Conservation (phyloP, 2,113 vertebrate species). For the rabbit (Oryctolagus cuniculus) region DNA sequence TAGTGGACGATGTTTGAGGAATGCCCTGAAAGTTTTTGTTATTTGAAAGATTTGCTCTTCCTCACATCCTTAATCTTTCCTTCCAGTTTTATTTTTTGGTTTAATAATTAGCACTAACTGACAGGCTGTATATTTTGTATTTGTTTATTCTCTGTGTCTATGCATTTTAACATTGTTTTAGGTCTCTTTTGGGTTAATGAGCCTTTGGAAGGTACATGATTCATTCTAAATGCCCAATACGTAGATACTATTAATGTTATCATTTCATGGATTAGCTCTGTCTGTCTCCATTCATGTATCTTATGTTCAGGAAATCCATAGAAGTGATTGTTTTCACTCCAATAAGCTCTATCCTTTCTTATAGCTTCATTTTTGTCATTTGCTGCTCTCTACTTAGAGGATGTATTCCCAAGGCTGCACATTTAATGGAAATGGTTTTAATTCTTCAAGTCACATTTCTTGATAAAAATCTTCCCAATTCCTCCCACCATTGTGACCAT, state of each 20-base stretch:
- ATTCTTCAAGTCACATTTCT: neutral
- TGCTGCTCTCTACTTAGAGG: neutral
- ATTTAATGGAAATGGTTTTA: constrained; percentile 46
- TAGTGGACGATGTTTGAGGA: neutral
- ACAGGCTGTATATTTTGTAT: neutral
- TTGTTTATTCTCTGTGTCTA: neutral
- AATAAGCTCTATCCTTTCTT: neutral
- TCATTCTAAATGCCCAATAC: neutral
- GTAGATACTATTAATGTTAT: neutral
- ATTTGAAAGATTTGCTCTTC: neutral
- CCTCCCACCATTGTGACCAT: neutral
- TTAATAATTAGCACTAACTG: neutral
- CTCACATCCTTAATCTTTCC: neutral
- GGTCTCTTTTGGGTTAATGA: neutral
- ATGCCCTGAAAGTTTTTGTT: neutral
- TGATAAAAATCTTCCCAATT: neutral
- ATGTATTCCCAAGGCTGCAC: neutral
- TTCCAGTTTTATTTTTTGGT: neutral
- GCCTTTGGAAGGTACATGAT: neutral
- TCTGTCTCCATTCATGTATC: neutral
- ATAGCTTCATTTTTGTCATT: neutral
- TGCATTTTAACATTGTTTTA: neutral
- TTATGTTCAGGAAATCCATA: neutral
- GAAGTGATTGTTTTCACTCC: neutral
- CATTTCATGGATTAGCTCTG: neutral